Base-by-base conservation (phyloP, 2,888 invertebrate genomes). In the Ornithoptera alexandrae region DNA sequence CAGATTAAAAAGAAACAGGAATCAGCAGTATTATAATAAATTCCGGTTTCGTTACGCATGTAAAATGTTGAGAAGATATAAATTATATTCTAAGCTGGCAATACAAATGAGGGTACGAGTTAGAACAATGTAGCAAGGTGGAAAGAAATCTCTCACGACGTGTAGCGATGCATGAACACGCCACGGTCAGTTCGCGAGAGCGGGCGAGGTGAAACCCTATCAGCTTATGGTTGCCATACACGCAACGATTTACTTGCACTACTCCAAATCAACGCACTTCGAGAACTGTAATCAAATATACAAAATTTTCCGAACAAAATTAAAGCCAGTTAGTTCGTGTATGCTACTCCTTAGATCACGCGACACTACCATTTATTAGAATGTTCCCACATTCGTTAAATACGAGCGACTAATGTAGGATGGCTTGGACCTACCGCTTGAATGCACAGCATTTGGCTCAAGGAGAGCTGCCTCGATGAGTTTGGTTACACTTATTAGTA, bases 61-160 rank as follows among this genome's bases (percentile, higher is more conserved):
- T 53, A 53, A 65, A 50, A 62, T 46, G 12, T 18, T 5, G 39
- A 15, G 59, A 18, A 56, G 50, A 68, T 66, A 68, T 70, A 72
- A 71, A 72, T 65, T 66, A 70, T 72, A 72, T 74, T 71, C 77
- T 76, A 78, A 77, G 79, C 78, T 74, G 78, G 79, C 79, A 78
- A 76, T 79, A 81, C 77, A 83, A 82, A 86, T 79, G 82, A 83
- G 86, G 83, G 84, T 81, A 81, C 73, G 82, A 82, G 80, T 79
- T 79, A 84, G 81, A 87, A 89, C 88, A 90, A 89, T 87, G 84
- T 81, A 76, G 77, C 22, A 22, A 81, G 77, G 79, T 76, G 81
- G 80, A 80, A 80, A 82, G 83, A 84, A 83, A 87, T 79, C 89
- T 92, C 92, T 84, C 92, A 92, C 92, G 90, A 77, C 73, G 81